These are phyloP conservation scores for Corythornis madagascariensis DNA, from an alignment of 2,113 vertebrate genomes.

Conservation along the genomic window DNA sequence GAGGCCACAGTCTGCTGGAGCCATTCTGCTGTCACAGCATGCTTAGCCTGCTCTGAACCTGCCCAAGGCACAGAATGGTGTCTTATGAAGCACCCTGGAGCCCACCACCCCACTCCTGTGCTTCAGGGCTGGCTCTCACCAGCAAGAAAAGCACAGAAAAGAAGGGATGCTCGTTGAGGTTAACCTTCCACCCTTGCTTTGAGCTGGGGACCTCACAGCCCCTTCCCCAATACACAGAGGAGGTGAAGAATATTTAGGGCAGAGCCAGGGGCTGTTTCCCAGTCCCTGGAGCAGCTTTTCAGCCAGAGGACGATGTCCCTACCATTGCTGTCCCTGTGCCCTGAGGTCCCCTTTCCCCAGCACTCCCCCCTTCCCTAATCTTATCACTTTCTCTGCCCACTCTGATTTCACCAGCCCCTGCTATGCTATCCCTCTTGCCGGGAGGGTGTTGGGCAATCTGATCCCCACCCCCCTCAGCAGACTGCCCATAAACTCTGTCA, in stretches of 20 bases:
- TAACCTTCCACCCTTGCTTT: rapidly evolving
- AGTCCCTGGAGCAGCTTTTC: background rate
- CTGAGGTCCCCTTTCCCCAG: background rate
- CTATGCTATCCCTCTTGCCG: background rate
- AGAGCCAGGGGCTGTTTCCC: background rate
- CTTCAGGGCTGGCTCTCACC: background rate
- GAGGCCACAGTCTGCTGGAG: background rate
- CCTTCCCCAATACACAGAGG: background rate
- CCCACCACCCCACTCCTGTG: rapidly evolving
- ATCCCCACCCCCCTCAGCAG: constrained; percentile 30
- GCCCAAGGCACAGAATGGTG: rapidly evolving
- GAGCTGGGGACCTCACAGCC: background rate
- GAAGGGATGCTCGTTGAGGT: rapidly evolving
- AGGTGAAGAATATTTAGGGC: background rate
- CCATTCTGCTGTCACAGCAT: background rate
- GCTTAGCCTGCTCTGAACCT: background rate
- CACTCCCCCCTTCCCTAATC: background rate
- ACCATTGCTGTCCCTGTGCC: rapidly evolving
- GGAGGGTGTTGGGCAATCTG: constrained; percentile 20
- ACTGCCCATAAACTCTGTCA: background rate
- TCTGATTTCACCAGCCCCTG: background rate
- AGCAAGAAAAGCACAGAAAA: rapidly evolving
- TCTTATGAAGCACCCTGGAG: background rate
- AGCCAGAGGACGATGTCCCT: rapidly evolving
- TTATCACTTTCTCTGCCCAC: background rate